These are phyloP conservation scores for Pseudomyrmex flavicornis DNA, from an alignment of 1,140 invertebrate genomes.

Conservation along the genomic window DNA sequence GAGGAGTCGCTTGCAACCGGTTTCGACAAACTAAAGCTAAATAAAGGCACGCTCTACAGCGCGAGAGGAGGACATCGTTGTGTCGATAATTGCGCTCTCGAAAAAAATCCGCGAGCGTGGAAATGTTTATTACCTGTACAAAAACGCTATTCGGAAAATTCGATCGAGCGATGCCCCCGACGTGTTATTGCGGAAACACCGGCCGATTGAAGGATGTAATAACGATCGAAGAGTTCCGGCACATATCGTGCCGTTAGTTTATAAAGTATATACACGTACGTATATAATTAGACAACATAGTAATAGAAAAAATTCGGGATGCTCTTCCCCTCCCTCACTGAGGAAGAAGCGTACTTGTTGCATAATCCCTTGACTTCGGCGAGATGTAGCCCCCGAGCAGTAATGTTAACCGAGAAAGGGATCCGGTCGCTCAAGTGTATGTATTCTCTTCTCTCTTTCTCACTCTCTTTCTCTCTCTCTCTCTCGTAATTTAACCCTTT, in stretches of 20 bases:
- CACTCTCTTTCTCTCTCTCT: constrained; percentile 25
- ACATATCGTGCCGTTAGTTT: constrained; percentile 9
- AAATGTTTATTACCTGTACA: not conserved
- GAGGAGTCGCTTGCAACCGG: constrained; percentile 74
- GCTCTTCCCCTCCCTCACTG: not conserved
- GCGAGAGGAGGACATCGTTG: constrained; percentile 65
- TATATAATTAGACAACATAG: constrained; percentile 27
- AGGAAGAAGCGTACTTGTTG: not conserved
- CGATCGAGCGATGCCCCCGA: not conserved
- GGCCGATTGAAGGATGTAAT: constrained; percentile 1
- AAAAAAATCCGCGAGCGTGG: constrained; percentile 58
- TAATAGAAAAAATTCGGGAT: not conserved
- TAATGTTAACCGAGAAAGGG: constrained; percentile 15
- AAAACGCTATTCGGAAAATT: not conserved
- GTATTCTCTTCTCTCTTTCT: not conserved
- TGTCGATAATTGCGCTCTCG: constrained; percentile 65
- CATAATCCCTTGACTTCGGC: not conserved
- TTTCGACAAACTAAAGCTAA: constrained; percentile 77
- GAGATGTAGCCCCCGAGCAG: constrained; percentile 34
- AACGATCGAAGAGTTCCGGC: not conserved
- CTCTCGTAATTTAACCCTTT: constrained; percentile 63
- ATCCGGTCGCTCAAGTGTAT: not conserved
- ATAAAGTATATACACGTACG: not conserved
- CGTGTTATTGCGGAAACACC: constrained; percentile 1
- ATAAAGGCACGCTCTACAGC: constrained; percentile 74